Evolutionary conservation across 2,888 invertebrate species (phyloP).

Genomic region (Pantelozetes paolii): DNA sequence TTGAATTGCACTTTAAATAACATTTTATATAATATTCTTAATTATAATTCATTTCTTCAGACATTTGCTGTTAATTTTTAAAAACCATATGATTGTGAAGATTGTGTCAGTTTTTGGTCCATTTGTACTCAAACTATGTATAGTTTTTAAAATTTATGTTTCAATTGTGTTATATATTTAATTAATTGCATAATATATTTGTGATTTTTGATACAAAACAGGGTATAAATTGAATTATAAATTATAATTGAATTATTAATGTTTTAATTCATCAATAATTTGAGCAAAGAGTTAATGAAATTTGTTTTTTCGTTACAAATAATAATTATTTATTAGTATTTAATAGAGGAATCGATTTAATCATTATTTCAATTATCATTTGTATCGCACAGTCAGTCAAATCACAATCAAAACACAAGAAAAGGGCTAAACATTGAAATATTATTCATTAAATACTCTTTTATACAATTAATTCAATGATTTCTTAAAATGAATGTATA

Average conservation of each 20-base stretch:
- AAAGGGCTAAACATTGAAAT: neutral
- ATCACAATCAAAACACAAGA: slow-evolving; percentile 4
- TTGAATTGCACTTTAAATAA: neutral
- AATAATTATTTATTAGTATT: neutral
- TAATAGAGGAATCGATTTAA: neutral
- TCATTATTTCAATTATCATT: neutral
- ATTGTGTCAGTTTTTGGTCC: too few species aligned
- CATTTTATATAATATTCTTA: too few species aligned
- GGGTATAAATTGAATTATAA: neutral
- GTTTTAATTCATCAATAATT: neutral
- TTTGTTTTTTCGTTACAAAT: too few species aligned
- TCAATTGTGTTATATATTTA: too few species aligned
- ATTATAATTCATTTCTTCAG: too few species aligned
- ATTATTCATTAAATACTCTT: neutral
- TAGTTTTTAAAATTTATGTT: too few species aligned
- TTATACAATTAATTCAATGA: neutral
- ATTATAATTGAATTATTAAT: slow-evolving; percentile 14
- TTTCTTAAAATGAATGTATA: neutral
- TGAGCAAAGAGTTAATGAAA: too few species aligned
- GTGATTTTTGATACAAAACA: neutral
- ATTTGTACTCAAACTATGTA: too few species aligned
- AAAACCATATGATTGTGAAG: too few species aligned
- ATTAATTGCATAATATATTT: slow-evolving; percentile 7
- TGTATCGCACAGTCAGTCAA: neutral
- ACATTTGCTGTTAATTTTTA: too few species aligned